Conservation (phyloP, 2,113 vertebrate species). For the Mormoops blainvillei region DNA sequence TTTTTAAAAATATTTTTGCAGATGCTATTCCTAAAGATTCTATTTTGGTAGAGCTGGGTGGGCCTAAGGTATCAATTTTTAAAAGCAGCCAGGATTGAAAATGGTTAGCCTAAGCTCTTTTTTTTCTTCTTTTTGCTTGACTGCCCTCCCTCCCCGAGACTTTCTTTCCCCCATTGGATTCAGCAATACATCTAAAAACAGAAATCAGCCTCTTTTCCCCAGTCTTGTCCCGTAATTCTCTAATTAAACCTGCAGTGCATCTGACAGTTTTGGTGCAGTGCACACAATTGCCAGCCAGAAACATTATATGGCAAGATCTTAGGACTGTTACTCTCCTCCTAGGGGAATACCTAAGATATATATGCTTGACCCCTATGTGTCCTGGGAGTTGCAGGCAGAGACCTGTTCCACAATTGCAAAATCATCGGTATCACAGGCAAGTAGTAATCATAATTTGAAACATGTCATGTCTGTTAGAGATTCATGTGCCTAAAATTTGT, state of each 20-base stretch:
- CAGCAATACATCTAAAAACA: neutral
- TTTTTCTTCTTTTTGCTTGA: neutral
- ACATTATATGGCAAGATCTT: conserved; percentile 36
- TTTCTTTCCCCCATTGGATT: neutral
- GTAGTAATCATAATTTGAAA: conserved; percentile 54
- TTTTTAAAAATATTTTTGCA: conserved; percentile 3
- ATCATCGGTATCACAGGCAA: conserved; percentile 33
- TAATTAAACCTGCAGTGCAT: neutral
- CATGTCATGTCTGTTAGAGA: conserved; percentile 43
- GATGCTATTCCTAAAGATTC: neutral
- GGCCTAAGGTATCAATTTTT: neutral
- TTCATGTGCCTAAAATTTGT: conserved; percentile 36
- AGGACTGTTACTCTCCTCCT: conserved; percentile 46
- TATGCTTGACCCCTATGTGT: conserved; percentile 27
- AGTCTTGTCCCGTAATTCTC: neutral
- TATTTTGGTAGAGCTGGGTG: neutral
- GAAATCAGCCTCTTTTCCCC: neutral
- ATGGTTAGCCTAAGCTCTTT: neutral
- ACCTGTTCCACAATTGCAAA: conserved; percentile 47
- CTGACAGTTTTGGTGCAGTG: conserved; percentile 10
- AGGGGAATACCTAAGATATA: conserved; percentile 31
- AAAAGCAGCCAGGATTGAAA: neutral
- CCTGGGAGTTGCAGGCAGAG: conserved; percentile 49
- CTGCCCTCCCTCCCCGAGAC: neutral
- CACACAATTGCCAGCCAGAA: conserved; percentile 2